Evolutionary conservation across 2,113 vertebrate genomes (phyloP).

Genomic region (Rhegmatorhina hoffmannsi): DNA sequence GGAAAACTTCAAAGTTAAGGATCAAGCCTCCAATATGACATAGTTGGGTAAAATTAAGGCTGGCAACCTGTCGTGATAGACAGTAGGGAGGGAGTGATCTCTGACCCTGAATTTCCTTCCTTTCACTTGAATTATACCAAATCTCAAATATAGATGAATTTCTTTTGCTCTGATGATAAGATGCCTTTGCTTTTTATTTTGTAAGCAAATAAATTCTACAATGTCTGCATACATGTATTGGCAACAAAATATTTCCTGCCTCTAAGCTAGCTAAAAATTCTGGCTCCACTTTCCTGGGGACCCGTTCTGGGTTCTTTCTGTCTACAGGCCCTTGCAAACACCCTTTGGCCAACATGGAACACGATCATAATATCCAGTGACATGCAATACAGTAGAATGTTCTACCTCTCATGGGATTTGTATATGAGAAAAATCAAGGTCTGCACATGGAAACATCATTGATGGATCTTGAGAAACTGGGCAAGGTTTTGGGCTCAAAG

Average conservation of each 20-base stretch:
- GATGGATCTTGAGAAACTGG: background rate
- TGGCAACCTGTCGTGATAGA: background rate
- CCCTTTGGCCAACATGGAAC: rapidly evolving
- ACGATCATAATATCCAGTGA: background rate
- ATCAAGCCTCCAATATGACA: background rate
- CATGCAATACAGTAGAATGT: background rate
- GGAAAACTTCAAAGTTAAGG: constrained; percentile 31
- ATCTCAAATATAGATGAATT: background rate
- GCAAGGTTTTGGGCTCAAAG: background rate
- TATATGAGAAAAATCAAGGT: background rate
- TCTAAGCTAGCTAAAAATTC: background rate
- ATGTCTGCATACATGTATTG: background rate
- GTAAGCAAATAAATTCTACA: background rate
- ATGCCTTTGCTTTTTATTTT: background rate
- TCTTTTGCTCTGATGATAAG: background rate
- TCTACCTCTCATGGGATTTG: background rate
- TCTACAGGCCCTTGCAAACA: background rate
- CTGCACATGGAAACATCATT: background rate
- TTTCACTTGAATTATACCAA: background rate
- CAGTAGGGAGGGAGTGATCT: constrained; percentile 7
- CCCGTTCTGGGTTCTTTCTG: background rate
- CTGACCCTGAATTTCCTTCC: constrained; percentile 45
- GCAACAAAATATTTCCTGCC: background rate
- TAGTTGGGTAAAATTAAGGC: background rate
- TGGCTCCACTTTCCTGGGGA: background rate